Conservation (phyloP, 2,888 invertebrate species). For the Caenorhabditis japonica region DNA sequence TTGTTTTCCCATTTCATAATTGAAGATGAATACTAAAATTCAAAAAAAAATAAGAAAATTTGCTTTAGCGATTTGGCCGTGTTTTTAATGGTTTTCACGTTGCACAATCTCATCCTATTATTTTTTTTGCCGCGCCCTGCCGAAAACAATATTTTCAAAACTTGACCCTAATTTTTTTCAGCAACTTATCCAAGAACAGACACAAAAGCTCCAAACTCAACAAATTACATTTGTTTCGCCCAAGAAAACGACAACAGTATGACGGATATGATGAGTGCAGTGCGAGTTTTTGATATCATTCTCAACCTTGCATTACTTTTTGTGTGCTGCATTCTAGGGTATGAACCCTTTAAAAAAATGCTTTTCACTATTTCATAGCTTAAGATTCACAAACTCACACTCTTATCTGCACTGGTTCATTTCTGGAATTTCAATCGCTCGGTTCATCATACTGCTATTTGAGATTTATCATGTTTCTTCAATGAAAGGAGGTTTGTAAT, state of each 20-base stretch:
- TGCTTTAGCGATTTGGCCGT: too few species aligned
- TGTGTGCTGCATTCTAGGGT: neutral
- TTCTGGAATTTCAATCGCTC: neutral
- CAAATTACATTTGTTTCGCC: slow-evolving; percentile 14
- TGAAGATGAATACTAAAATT: too few species aligned
- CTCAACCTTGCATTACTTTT: neutral
- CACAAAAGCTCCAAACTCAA: neutral
- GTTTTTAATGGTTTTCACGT: too few species aligned
- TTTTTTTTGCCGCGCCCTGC: too few species aligned
- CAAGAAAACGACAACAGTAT: neutral
- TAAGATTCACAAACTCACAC: too few species aligned
- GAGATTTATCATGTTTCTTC: slow-evolving; percentile 19
- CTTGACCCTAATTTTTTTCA: slow-evolving; percentile 10
- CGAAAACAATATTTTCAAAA: too few species aligned
- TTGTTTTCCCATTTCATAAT: too few species aligned
- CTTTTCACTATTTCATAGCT: too few species aligned
- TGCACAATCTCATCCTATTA: too few species aligned
- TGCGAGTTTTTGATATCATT: slow-evolving; percentile 5
- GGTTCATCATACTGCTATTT: slow-evolving; percentile 4
- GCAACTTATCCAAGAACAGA: slow-evolving; percentile 6
- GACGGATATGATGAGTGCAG: neutral
- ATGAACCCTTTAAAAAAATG: too few species aligned
- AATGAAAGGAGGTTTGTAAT: slow-evolving; percentile 9
- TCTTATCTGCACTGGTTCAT: slow-evolving; percentile 14
- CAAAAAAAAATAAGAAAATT: too few species aligned